Evolutionary conservation across 2,797 vertebrate species (phyloP).

Genomic region (Chaetophractus vellerosus): DNA sequence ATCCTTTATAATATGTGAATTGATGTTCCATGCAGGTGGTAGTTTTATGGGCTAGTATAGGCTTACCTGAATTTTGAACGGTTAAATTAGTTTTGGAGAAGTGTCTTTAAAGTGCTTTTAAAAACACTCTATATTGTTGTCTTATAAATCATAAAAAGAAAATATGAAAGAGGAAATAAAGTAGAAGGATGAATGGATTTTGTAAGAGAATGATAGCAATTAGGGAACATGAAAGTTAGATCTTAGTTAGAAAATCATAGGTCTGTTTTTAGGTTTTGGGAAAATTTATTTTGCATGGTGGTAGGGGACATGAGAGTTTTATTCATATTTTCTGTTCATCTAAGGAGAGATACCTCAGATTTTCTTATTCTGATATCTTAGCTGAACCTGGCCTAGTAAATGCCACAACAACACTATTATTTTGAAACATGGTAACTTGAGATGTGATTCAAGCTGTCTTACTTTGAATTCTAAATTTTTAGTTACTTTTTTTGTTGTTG

Average conservation of each 20-base stretch:
- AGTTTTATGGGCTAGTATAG: not conserved
- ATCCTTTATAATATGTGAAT: not conserved
- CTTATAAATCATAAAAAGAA: not conserved
- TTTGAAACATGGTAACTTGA: not conserved
- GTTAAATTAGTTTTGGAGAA: not conserved
- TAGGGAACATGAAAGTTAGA: not conserved
- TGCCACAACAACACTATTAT: not conserved
- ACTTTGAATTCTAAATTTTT: not conserved
- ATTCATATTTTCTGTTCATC: not conserved
- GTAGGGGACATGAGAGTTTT: not conserved
- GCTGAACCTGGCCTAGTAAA: not conserved
- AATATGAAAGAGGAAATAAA: not conserved
- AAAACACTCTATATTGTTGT: not conserved
- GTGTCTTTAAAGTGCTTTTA: not conserved
- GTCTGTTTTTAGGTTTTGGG: slow-evolving; percentile 14
- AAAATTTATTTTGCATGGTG: not conserved
- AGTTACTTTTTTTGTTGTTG: not conserved
- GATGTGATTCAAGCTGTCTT: slow-evolving; percentile 8
- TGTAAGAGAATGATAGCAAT: not conserved
- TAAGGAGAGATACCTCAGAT: not conserved
- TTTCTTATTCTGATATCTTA: not conserved
- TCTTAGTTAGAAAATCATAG: not conserved
- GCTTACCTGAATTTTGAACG: not conserved
- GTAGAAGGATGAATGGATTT: not conserved
- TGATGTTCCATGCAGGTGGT: not conserved